phyloP scores from a whole-genome alignment of 2,888 invertebrate genomes.

The Macaria notata region DNA sequence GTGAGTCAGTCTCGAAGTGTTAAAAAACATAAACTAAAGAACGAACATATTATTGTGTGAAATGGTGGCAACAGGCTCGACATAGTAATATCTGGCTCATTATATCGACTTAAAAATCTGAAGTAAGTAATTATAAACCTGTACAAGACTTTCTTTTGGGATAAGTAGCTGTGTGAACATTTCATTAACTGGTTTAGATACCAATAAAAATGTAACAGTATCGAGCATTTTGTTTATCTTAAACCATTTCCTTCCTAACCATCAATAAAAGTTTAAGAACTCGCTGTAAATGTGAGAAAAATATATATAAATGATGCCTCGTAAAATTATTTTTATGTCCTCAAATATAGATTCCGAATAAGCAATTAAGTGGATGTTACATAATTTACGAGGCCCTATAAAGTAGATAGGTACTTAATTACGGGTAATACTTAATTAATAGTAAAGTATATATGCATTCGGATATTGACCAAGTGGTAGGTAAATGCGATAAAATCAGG shows the following conservation, averaged over 20 bases:
- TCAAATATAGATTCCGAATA: conserved; percentile 36
- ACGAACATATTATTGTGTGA: too few relatives aligned
- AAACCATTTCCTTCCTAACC: conserved; percentile 26
- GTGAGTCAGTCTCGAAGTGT: too few relatives aligned
- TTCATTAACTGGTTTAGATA: not conserved
- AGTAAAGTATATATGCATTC: conserved; percentile 18
- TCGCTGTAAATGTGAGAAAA: conserved; percentile 32
- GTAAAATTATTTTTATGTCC: conserved; percentile 34
- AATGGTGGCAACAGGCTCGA: too few relatives aligned
- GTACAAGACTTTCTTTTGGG: too few relatives aligned
- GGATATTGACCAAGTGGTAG: conserved; percentile 9
- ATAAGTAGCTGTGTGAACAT: too few relatives aligned
- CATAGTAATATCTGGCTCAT: too few relatives aligned
- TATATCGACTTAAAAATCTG: too few relatives aligned
- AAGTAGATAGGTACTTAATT: conserved; percentile 33
- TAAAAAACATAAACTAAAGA: too few relatives aligned
- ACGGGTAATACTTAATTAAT: conserved; percentile 31
- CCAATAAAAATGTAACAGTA: conserved; percentile 15
- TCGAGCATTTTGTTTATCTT: conserved; percentile 17
- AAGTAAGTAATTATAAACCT: too few relatives aligned
- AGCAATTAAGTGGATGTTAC: conserved; percentile 35
- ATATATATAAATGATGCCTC: conserved; percentile 31
- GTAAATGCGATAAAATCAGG: conserved; percentile 7
- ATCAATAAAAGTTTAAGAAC: conserved; percentile 26
- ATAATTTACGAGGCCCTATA: conserved; percentile 34